These are phyloP conservation scores for Siniperca obscura DNA, from an alignment of 2,797 vertebrate species.

Conservation along the genomic window DNA sequence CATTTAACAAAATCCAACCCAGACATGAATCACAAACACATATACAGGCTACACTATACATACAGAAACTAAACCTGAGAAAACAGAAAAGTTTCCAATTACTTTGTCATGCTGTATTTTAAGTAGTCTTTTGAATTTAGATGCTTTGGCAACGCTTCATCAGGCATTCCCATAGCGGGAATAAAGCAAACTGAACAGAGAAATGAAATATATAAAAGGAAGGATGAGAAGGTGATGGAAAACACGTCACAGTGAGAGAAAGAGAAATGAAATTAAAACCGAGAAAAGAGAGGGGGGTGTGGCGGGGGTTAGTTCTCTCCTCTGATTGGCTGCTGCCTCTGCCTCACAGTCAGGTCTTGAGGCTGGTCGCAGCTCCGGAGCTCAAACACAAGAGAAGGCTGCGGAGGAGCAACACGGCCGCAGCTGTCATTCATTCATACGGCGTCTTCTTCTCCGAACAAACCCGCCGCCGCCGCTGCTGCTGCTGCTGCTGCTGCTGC, in stretches of 20 bases:
- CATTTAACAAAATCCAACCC: too few species aligned
- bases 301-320: not conserved
- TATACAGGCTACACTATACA: too few species aligned
- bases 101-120: not conserved
- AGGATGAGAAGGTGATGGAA: not conserved
- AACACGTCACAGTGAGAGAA: not conserved
- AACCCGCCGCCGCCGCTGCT: not conserved
- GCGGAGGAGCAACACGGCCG: not conserved
- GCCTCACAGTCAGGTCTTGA: slow-evolving; percentile 23
- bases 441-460: not conserved
- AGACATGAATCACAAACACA: too few species aligned
- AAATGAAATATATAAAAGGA: not conserved
- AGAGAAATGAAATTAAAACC: slow-evolving; percentile 48
- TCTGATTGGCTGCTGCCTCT: slow-evolving; percentile 78
- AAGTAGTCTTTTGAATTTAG: not conserved
- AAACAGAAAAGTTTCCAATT: not conserved
- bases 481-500: not conserved
- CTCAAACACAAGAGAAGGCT: slow-evolving; percentile 32
- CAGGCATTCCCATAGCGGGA: not conserved
- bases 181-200: not conserved
- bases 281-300: too few species aligned
- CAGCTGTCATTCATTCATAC: slow-evolving; percentile 10
- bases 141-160: not conserved
- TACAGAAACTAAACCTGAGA: not conserved
- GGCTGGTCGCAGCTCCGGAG: slow-evolving; percentile 24